Base-by-base conservation (phyloP, 2,888 invertebrate genomes). In the Macaria notata region DNA sequence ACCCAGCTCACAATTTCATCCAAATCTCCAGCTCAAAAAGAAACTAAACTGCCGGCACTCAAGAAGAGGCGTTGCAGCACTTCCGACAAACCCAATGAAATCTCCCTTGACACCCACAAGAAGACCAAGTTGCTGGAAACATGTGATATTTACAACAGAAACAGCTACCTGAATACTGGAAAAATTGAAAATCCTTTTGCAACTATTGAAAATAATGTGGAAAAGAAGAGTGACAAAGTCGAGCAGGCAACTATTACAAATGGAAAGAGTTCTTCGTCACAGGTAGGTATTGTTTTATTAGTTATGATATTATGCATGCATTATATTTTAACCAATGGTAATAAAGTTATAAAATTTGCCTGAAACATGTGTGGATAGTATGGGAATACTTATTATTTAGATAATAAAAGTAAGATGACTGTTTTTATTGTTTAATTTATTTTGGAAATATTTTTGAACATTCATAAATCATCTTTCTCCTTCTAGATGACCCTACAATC, bases 61-160 rank as follows among this genome's bases (percentile, higher is more conserved):
- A 92, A 92, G 65, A 91, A 89, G 65, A 78, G 92, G 65, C 72
- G 92, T 54, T 84, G 91, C 62, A 92, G 92, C 61, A 86, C 91
- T 19, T 91, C 92, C 0, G 92, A 92, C 62, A 92, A 90, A 72
- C 88, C 91, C 3, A 85, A 75, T 70, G 91, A 92, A 66, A 69
- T 83, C 1, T 79, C 77, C 42, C 71, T 85, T 56, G 79, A 89
- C 33, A 70, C 72, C 43, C 74, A 79, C 48, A 91, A 91, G 64
- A 91, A 86, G 66, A 84, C 72, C 63, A 91, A 84, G 73, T 46
- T 84, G 36, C 59, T 83, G 62, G 88, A 87, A 66, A 74, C 83
- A 63, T 83, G 81, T 85, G 88, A 90, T 76, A 81, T 86, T 70
- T 82, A 84, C 68, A 82, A 73, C 71, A 86, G 72, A 75, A 86